Evolutionary conservation across 2,797 vertebrate genomes (phyloP), one percentile per base, ranked within the genome.

Genomic region (Falco berigora): DNA sequence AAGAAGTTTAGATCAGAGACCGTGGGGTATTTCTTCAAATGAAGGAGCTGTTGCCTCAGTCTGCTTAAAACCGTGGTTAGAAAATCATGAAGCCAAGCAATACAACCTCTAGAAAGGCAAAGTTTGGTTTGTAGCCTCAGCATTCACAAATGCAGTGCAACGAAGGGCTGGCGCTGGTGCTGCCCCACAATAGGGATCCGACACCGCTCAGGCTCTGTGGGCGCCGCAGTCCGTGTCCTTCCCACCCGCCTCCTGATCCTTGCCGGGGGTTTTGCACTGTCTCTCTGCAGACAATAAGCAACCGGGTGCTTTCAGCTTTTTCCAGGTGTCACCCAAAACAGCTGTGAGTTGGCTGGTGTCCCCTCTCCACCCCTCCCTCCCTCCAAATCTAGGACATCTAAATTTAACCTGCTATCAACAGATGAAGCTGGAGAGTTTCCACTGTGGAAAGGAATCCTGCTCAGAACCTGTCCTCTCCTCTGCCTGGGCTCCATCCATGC

Each of bases 331-430:
- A 63, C 67, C 86, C 74, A n/a, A 10, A 67, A n/a, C 97, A 96
- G 96, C 97, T 91, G 93, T 56, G 81, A 47, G 25, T 12, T 84
- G 85, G 22, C 94, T 86, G 92, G 27, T 68, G 71, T 94, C 95
- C 91, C 87, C 49, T 75, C 72, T 75, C 66, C 73, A 25, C 83
- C 77, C 30, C 49, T 42, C 81, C 85, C 90, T 80, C 46, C 66
- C 69, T 76, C 62, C 58, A 44, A 28, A 95, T 58, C 64, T 92
- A 90, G 95, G 88, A 61, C 91, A 75, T 92, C 96, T 97, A 98
- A 97, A 97, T 98, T 97, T 97, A 97, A 97, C 96, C 82, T 62
- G 86, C 96, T 93, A 80, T 96, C 96, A 91, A 87, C 95, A 86
- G 56, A 85, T 87, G 90, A 71, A 72, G 73, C 86, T 47, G 86